phyloP scores from a whole-genome alignment of 2,797 vertebrate species.

The Anabacerthia variegaticeps region DNA sequence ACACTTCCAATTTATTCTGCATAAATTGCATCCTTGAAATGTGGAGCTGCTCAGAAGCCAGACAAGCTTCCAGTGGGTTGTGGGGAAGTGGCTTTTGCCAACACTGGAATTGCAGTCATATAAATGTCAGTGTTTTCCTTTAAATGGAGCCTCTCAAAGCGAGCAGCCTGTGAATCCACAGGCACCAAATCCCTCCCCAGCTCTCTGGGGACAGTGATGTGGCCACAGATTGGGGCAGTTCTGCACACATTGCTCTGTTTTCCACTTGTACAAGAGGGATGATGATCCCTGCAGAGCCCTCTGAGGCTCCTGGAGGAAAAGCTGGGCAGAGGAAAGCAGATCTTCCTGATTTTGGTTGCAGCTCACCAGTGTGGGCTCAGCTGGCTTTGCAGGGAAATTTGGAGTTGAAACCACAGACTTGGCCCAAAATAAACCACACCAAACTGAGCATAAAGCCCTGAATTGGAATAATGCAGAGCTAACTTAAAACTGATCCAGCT shows the following conservation, averaged over 20 bases:
- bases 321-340: neutral
- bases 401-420: neutral
- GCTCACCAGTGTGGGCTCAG: neutral
- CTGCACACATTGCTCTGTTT: neutral
- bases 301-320: neutral
- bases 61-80: neutral
- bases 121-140: neutral
- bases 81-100: neutral
- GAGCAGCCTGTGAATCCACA: neutral
- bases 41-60: neutral
- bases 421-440: neutral
- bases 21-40: neutral
- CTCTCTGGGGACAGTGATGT: neutral
- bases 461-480: neutral
- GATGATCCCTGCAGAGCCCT: accelerated
- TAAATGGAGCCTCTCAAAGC: neutral
- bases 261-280: neutral
- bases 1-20: neutral
- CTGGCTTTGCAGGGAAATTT: neutral
- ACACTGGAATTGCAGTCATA: neutral
- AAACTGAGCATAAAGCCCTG: neutral
- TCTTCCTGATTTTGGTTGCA: neutral
- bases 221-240: neutral
- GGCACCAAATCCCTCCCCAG: neutral
- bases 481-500: neutral